Percentiles rank a stretch among this genome's conserved stretches.
Conservation (phyloP, 2,797 vertebrate genomes). For the Pelobates cultripes region DNA sequence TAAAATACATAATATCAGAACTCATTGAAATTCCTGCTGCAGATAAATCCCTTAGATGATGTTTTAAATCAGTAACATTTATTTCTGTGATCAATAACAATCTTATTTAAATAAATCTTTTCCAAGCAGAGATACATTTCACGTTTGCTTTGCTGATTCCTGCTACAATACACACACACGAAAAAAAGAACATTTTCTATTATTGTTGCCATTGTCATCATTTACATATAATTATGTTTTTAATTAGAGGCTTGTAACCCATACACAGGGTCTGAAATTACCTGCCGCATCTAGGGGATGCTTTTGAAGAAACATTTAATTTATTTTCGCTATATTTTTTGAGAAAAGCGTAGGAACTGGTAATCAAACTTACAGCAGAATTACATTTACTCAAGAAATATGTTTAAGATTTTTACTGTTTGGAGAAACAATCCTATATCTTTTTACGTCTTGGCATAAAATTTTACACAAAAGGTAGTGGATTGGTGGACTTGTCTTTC, state of each 20-base stretch:
- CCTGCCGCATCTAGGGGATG: constrained; percentile 35
- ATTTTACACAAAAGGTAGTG: too few species aligned
- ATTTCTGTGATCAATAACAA: constrained; percentile 45
- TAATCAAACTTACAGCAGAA: constrained; percentile 41
- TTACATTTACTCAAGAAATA: too few species aligned
- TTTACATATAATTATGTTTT: constrained; percentile 57
- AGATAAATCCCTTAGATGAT: constrained; percentile 25
- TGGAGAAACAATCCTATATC: too few species aligned
- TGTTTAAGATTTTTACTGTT: too few species aligned
- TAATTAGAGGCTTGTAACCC: constrained; percentile 48
- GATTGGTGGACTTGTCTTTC: neutral
- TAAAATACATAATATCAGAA: constrained; percentile 3
- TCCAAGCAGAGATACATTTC: neutral
- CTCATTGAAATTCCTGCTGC: constrained; percentile 17
- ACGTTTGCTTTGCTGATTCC: constrained; percentile 6
- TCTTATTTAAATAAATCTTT: constrained; percentile 45
- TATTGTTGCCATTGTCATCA: constrained; percentile 43
- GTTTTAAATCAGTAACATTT: constrained; percentile 36
- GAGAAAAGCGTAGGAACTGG: constrained; percentile 48
- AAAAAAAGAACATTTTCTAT: constrained; percentile 29
- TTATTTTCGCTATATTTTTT: constrained; percentile 47
- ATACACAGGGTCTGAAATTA: constrained; percentile 45
- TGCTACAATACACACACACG: constrained; percentile 24
- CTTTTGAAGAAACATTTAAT: constrained; percentile 52
- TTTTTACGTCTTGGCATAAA: too few species aligned